A percentile compares a stretch with the other conserved stretches of the same genome.
These are phyloP conservation scores for Gymnosoma rotundatum DNA, from an alignment of 2,888 invertebrate species.

Conservation along the genomic window DNA sequence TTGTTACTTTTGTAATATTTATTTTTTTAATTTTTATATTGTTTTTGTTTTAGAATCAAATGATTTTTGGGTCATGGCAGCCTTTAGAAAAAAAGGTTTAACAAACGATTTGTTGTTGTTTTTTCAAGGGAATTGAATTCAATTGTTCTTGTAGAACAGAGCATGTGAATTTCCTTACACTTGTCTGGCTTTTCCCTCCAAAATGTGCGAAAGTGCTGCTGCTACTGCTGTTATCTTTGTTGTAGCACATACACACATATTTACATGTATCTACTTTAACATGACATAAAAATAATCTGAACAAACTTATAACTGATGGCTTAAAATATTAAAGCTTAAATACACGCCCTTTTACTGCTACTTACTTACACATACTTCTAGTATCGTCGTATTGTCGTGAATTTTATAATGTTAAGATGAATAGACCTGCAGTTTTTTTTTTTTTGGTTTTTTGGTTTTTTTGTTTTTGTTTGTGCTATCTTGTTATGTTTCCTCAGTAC, in stretches of 20 bases:
- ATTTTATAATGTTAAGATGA: constrained; percentile 35
- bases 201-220: constrained; percentile 48
- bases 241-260: constrained; percentile 27
- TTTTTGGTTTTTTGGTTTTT: not conserved
- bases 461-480: constrained; percentile 18
- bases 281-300: constrained; percentile 48
- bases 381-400: constrained; percentile 42
- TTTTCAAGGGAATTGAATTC: constrained; percentile 61
- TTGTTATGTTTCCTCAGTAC: constrained; percentile 46
- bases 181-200: constrained; percentile 62
- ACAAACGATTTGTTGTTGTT: constrained; percentile 59
- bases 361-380: constrained; percentile 28
- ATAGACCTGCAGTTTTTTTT: constrained; percentile 38
- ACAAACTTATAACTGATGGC: constrained; percentile 57
- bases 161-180: constrained; percentile 44
- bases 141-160: constrained; percentile 44
- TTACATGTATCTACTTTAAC: not conserved
- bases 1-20: constrained; percentile 22
- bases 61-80: constrained; percentile 62
- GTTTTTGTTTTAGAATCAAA: constrained; percentile 52
- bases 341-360: constrained; percentile 65
- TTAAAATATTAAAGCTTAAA: constrained; percentile 55
- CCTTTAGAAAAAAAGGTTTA: constrained; percentile 58
- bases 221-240: not conserved
- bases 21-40: not conserved